These are phyloP conservation scores for Lytechinus variegatus DNA, from an alignment of 35 echinoderm and acorn worm species.

Conservation along the genomic window DNA sequence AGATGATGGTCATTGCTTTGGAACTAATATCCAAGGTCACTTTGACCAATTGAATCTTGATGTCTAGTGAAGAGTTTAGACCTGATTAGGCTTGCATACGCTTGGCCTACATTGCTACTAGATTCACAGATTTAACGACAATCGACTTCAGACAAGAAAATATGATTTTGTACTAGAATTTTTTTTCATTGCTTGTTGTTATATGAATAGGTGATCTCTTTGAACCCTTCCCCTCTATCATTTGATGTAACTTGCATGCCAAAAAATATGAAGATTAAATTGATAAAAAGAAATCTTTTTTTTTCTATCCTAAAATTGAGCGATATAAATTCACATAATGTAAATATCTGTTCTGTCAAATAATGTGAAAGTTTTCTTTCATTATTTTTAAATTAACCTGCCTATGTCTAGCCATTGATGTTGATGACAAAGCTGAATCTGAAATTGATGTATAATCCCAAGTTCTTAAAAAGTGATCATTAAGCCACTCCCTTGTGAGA, in stretches of 20 bases:
- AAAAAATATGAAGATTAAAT: too few species aligned
- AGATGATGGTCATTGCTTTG: neutral
- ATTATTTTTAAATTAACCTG: too few species aligned
- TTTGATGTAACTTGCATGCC: neutral
- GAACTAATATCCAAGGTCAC: neutral
- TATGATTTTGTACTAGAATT: neutral
- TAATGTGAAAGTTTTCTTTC: too few species aligned
- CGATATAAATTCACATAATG: too few species aligned
- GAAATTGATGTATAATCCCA: too few species aligned
- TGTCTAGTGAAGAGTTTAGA: neutral
- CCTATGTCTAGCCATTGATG: too few species aligned
- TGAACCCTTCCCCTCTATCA: neutral
- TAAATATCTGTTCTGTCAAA: too few species aligned
- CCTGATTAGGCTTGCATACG: neutral
- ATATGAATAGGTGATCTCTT: neutral
- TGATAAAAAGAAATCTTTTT: too few species aligned
- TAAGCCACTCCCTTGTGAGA: too few species aligned
- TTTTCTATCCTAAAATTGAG: too few species aligned
- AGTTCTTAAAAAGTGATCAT: too few species aligned
- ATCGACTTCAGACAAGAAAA: neutral
- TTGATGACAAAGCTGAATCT: too few species aligned
- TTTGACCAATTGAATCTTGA: neutral
- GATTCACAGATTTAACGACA: neutral
- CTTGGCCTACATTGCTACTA: neutral
- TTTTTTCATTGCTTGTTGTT: neutral